Conservation (phyloP, 2,113 vertebrate genomes). For the Gallinago media region DNA sequence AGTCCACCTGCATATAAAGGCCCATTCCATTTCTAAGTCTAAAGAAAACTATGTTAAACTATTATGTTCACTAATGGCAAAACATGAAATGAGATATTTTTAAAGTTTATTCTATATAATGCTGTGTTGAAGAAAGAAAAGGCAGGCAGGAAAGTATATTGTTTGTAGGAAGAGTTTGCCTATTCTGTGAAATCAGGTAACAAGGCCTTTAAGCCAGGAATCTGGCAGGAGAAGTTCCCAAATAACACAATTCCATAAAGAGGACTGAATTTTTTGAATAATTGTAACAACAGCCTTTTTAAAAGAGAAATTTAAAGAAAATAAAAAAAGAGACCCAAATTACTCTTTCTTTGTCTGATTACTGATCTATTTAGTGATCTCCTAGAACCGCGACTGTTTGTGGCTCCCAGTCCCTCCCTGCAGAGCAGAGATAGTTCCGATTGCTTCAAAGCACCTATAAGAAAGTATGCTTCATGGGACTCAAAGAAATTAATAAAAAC, state of each 20-base stretch:
- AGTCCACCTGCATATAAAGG: background rate
- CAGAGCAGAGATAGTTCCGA: background rate
- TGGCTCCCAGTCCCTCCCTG: background rate
- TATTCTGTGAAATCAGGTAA: background rate
- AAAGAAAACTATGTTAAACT: background rate
- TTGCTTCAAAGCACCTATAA: background rate
- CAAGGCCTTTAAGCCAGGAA: background rate
- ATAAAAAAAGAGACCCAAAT: background rate
- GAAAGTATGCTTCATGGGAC: slow-evolving; percentile 13
- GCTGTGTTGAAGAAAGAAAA: background rate
- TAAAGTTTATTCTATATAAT: background rate
- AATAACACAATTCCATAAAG: background rate
- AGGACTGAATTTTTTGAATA: background rate
- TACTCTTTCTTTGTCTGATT: background rate
- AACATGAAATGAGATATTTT: background rate
- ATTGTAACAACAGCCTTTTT: background rate
- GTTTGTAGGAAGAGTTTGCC: background rate
- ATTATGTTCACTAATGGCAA: background rate
- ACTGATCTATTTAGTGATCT: background rate
- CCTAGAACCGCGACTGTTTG: background rate
- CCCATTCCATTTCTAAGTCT: background rate
- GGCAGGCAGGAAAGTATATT: background rate
- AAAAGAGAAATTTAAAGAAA: too few relatives aligned
- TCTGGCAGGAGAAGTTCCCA: background rate
- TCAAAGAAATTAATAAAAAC: background rate